Evolutionary conservation across 2,113 vertebrate genomes (phyloP).

Genomic region (Actinemys pallida): DNA sequence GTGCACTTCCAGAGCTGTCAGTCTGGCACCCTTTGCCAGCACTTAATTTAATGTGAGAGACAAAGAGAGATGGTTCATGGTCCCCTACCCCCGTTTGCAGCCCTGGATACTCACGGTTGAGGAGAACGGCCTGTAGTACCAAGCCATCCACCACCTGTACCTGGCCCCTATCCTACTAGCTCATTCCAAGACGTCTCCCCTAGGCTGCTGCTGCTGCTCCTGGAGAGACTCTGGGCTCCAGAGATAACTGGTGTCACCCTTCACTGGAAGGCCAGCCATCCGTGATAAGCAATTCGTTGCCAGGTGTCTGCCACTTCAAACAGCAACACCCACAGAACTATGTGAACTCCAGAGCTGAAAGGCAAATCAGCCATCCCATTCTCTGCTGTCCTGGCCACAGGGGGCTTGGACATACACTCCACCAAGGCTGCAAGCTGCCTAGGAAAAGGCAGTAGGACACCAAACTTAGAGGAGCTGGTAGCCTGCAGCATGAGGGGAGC

Average conservation of each 20-base stretch:
- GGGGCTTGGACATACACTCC: no score
- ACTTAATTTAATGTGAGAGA: no score
- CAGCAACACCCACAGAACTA: background rate
- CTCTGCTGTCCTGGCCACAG: background rate
- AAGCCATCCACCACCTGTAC: background rate
- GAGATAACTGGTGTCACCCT: background rate
- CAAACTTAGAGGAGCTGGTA: rapidly evolving
- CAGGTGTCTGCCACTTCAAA: constrained; percentile 40
- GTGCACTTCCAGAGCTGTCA: background rate
- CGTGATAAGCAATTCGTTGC: constrained; percentile 43
- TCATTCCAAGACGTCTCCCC: rapidly evolving
- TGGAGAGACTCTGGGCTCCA: no score
- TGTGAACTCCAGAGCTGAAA: background rate
- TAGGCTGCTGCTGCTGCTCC: rapidly evolving
- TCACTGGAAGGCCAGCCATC: background rate
- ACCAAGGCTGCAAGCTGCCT: no score
- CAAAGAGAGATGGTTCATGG: rapidly evolving
- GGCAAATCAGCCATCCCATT: background rate
- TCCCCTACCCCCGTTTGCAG: rapidly evolving
- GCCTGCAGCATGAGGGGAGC: background rate
- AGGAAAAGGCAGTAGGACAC: rapidly evolving
- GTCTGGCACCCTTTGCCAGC: background rate
- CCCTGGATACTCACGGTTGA: constrained; percentile 40
- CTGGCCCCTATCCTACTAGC: rapidly evolving
- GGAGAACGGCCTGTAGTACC: constrained; percentile 64